Base-by-base conservation (phyloP, 2,113 vertebrate species). In the Myiozetetes cayanensis region DNA sequence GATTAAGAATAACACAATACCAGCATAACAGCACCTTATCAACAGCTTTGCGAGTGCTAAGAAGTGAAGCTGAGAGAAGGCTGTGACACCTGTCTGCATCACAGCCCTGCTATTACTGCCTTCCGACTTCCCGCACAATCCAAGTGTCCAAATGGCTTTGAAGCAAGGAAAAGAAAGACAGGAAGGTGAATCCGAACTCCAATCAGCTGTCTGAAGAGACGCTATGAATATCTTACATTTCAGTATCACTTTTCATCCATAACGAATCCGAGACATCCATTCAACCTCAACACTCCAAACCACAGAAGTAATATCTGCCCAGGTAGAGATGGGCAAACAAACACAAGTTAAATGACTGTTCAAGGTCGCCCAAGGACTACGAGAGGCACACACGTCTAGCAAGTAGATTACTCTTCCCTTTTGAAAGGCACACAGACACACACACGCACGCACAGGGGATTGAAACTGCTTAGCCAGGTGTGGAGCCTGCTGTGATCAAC, bases 401-500 rank as follows among this genome's bases (percentile, higher is more conserved):
- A 83, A 90, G 68, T 31, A 89, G 92, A 94, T 87, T 94, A 72
- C 85, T 82, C 86, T 95, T 92, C 63, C 79, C 63, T 91, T 92
- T 89, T 90, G 96, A 95, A 96, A 95, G 76, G 89, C 87, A 78
- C 83, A 71, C 19, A 89, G 62, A 59, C 75, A 79, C 87, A 87
- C 65, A 56, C 62, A 61, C 1, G 0, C 53, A 79, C 19, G 1
- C 93, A 70, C 16, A 25, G 77, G 83, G 93, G 81, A 83, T 87
- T 95, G 91, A 87, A 93, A 94, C 89, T 94, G 96, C 94, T 94
- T 80, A 96, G 94, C 92, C 97, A 97, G 96, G 96, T 97, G 96
- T 91, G 77, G 93, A 96, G 94, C 95, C 93, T 94, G 95, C 94
- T 95, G 94, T 80, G 91, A 96, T 93, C 96, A 72, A 93, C 89